Evolutionary conservation across 1,140 invertebrate species (phyloP).

Genomic region (Chionoecetes opilio): DNA sequence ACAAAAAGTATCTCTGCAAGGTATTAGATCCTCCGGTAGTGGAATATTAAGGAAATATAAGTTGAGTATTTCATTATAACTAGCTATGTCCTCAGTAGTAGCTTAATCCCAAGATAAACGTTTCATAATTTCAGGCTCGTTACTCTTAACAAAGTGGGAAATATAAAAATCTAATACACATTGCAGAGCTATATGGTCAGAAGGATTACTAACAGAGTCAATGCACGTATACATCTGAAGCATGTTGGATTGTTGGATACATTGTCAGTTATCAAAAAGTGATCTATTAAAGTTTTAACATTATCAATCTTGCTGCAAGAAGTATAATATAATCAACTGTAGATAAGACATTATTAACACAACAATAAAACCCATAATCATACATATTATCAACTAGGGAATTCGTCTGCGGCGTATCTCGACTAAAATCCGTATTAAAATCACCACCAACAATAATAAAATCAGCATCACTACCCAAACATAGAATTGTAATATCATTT

Average conservation of each 20-base stretch:
- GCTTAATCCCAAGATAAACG: not conserved
- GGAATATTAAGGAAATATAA: not conserved
- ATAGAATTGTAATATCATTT: not conserved
- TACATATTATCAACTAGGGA: not conserved
- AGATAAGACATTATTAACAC: not conserved
- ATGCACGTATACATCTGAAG: not conserved
- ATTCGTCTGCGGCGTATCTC: not conserved
- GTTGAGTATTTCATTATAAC: not conserved
- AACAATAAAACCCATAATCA: not conserved
- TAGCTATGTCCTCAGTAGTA: not conserved
- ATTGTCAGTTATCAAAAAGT: not conserved
- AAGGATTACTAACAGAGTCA: not conserved
- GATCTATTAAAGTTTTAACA: not conserved
- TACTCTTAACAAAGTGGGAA: not conserved
- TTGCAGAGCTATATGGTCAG: not conserved
- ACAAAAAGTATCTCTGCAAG: not conserved
- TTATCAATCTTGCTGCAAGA: not conserved
- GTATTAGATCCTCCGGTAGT: not conserved
- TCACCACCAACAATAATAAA: not conserved
- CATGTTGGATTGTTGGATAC: not conserved
- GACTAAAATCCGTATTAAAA: not conserved
- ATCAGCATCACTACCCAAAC: not conserved
- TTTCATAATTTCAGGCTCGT: not conserved
- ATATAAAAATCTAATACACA: not conserved
- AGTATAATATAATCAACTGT: not conserved